Conservation (phyloP, 1,140 invertebrate species). For the Pseudomyrmex pallidus region DNA sequence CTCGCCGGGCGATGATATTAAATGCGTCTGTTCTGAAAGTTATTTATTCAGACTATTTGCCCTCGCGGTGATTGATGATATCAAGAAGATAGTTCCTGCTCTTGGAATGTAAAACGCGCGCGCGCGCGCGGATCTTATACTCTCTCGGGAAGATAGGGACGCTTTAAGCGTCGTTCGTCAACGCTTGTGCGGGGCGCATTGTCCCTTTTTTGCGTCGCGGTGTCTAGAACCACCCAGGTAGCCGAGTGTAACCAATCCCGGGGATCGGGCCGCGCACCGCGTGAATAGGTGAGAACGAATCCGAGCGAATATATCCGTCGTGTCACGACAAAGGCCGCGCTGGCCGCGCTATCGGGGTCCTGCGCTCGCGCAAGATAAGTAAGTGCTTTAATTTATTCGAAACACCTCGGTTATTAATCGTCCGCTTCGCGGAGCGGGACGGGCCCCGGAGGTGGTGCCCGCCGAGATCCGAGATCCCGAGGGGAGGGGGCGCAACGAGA, state of each 20-base stretch:
- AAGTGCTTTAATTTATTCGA: conserved; percentile 85
- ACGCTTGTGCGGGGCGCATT: conserved; percentile 11
- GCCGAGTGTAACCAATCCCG: conserved; percentile 70
- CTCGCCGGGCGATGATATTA: background rate
- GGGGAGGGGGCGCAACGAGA: conserved; percentile 16
- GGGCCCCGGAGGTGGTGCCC: conserved; percentile 31
- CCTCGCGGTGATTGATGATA: background rate
- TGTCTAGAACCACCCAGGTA: conserved; percentile 71
- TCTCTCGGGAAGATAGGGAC: conserved; percentile 9
- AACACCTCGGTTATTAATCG: conserved; percentile 85
- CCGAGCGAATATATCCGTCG: conserved; percentile 72
- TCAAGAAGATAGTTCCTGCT: background rate
- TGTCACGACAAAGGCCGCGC: conserved; percentile 75
- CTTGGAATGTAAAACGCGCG: background rate
- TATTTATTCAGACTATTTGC: background rate
- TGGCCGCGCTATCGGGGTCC: conserved; percentile 76
- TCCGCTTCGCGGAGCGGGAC: conserved; percentile 69
- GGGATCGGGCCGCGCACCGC: conserved; percentile 41
- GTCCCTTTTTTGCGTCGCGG: conserved; percentile 56
- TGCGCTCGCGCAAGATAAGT: conserved; percentile 79
- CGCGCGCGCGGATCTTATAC: background rate
- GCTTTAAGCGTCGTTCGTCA: conserved; percentile 43
- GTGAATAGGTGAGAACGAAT: conserved; percentile 75
- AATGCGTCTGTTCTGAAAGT: background rate
- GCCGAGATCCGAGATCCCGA: conserved; percentile 45